These are phyloP conservation scores for Peromyscus leucopus DNA, from an alignment of 2,113 vertebrate genomes.

Conservation along the genomic window DNA sequence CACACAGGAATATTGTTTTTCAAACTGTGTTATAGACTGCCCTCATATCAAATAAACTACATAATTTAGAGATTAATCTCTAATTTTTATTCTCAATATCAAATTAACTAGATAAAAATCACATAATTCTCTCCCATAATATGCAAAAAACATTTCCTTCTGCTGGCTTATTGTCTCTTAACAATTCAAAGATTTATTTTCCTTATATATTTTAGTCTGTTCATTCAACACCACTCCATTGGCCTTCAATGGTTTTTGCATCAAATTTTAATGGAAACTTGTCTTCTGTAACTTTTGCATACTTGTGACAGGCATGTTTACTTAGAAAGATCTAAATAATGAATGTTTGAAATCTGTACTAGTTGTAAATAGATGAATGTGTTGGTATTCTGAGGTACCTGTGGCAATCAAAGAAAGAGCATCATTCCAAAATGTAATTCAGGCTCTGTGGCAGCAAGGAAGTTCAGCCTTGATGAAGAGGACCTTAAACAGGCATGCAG, in stretches of 20 bases:
- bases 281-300: not conserved
- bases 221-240: not conserved
- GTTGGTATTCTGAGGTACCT: too few relatives aligned
- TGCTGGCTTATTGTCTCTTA: not conserved
- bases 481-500: too few relatives aligned
- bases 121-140: not conserved
- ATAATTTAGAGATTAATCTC: not conserved
- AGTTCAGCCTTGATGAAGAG: too few relatives aligned
- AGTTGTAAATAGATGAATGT: not conserved
- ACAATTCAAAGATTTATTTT: not conserved
- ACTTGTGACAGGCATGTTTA: not conserved
- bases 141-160: not conserved
- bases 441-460: too few relatives aligned
- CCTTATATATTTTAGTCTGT: not conserved
- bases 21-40: not conserved
- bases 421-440: too few relatives aligned
- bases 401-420: too few relatives aligned
- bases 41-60: not conserved
- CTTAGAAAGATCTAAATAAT: not conserved
- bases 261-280: not conserved
- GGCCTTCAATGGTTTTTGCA: not conserved
- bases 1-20: not conserved
- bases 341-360: not conserved
- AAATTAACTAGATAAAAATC: not conserved
- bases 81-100: not conserved